These are phyloP conservation scores for Drosophila peninsularis DNA, from an alignment of 2,888 invertebrate species.

Conservation along the genomic window DNA sequence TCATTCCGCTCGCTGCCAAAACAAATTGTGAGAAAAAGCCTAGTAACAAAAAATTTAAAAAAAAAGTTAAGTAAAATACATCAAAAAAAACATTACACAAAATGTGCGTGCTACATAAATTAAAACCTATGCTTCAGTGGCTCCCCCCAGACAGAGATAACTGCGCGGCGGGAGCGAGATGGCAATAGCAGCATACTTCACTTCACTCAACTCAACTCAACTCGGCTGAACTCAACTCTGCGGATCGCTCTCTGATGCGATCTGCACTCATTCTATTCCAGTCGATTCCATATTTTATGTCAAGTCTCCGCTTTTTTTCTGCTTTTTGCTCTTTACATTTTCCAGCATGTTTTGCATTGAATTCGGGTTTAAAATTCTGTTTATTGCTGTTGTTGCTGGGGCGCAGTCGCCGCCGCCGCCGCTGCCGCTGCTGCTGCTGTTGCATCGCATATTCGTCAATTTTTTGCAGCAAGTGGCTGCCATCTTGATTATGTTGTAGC, in stretches of 20 bases:
- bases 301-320: slow-evolving; percentile 59
- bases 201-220: slow-evolving; percentile 26
- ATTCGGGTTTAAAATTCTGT: slow-evolving; percentile 78
- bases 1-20: slow-evolving; percentile 68
- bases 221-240: slow-evolving; percentile 27
- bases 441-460: slow-evolving; percentile 71
- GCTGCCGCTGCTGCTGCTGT: slow-evolving; percentile 46
- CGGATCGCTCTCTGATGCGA: slow-evolving; percentile 17
- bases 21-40: slow-evolving; percentile 78
- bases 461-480: slow-evolving; percentile 76
- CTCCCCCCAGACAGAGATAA: slow-evolving; percentile 35
- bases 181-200: slow-evolving; percentile 18
- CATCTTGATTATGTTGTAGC: slow-evolving; percentile 78
- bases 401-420: slow-evolving; percentile 17
- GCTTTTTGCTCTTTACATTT: slow-evolving; percentile 35
- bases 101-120: slow-evolving; percentile 79
- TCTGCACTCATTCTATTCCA: slow-evolving; percentile 49
- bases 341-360: slow-evolving; percentile 76
- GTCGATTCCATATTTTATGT: slow-evolving; percentile 75
- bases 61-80: slow-evolving; percentile 32
- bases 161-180: slow-evolving; percentile 13
- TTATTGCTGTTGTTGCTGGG: slow-evolving; percentile 55
- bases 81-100: slow-evolving; percentile 62
- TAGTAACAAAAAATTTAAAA: slow-evolving; percentile 27
- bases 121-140: slow-evolving; percentile 79